phyloP scores from a whole-genome alignment of 2,113 vertebrate genomes.

The Hylia prasina region DNA sequence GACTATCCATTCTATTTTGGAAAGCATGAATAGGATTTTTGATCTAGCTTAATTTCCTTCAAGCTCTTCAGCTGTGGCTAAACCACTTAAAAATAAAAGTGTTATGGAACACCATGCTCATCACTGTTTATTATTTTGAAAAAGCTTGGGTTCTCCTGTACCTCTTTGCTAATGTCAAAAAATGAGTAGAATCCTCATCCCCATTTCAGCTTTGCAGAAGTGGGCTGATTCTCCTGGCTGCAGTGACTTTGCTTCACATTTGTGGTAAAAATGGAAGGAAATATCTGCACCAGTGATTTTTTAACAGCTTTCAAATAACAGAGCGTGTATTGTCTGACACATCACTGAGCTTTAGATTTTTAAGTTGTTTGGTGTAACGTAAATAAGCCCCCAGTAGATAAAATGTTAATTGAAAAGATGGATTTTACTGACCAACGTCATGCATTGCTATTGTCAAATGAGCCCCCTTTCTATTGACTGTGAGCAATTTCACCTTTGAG shows the following conservation, averaged over 20 bases:
- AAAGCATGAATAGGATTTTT: slow-evolving; percentile 63
- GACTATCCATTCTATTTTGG: slow-evolving; percentile 68
- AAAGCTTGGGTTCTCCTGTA: not conserved
- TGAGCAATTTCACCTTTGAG: not conserved
- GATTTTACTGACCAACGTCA: slow-evolving; percentile 34
- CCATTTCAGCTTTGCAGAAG: not conserved
- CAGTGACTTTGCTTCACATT: not conserved
- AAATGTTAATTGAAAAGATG: slow-evolving; percentile 58
- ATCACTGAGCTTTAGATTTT: not conserved
- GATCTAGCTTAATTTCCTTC: slow-evolving; percentile 69
- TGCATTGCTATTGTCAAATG: not conserved
- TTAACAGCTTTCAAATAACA: not conserved
- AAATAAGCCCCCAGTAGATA: slow-evolving; percentile 37
- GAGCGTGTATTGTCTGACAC: not conserved
- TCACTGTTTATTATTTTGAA: slow-evolving; percentile 63
- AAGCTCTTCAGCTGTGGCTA: slow-evolving; percentile 53
- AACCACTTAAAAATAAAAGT: slow-evolving; percentile 63
- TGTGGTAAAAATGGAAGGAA: not conserved
- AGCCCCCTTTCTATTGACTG: not conserved
- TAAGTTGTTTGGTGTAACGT: slow-evolving; percentile 30
- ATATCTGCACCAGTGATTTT: not conserved
- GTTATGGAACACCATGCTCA: not conserved
- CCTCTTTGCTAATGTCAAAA: slow-evolving; percentile 33
- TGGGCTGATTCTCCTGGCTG: not conserved
- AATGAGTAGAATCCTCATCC: slow-evolving; percentile 20